Evolutionary conservation across 2,113 vertebrate species (phyloP), one percentile per base, ranked within the genome.

Genomic region (Hippolais icterina): DNA sequence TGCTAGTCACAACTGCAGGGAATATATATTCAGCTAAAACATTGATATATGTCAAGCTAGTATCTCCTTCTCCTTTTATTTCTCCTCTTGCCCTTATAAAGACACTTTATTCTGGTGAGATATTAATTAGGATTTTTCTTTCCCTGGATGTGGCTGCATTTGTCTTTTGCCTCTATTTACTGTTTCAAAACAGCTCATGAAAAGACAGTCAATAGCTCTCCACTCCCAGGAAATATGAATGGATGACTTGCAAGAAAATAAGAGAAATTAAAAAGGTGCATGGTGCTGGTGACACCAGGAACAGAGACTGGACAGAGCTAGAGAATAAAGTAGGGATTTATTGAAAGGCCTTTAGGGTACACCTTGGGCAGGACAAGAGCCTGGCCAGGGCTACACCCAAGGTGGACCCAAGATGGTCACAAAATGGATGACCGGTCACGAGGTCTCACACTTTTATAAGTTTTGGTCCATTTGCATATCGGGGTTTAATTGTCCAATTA

Each of bases 111-210:
- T 77, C 83, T 42, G 44, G 63, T 95, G 87, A 97, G 97, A 91
- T 85, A 97, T 88, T 96, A 97, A 91, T 97, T 94, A 95, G 57
- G 27, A 79, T 92, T 94, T 96, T 96, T 79, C 71, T 53, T 92
- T 66, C 42, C 54, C 79, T 74, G 42, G 61, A 56, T 76, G 59
- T 50, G 49, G 35, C 42, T 82, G 69, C 52, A 94, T 97, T 96
- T 94, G 54, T 96, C 75, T 96, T 95, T 76, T 77, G 57, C 54
- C 68, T 93, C 83, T 83, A 53, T 94, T 96, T 94, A 96, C 70
- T 89, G 42, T 27, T 93, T 79, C 76, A 46, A 78, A 37, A 92
- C 80, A 80, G 72, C 66, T 85, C 35, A 54, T 49, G 65, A 75
- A 46, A 84, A 94, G 71, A 64, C 29, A 90, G 52, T 89, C 65